Conservation (phyloP, 2,797 vertebrate genomes). For the Oreochromis grahami region DNA sequence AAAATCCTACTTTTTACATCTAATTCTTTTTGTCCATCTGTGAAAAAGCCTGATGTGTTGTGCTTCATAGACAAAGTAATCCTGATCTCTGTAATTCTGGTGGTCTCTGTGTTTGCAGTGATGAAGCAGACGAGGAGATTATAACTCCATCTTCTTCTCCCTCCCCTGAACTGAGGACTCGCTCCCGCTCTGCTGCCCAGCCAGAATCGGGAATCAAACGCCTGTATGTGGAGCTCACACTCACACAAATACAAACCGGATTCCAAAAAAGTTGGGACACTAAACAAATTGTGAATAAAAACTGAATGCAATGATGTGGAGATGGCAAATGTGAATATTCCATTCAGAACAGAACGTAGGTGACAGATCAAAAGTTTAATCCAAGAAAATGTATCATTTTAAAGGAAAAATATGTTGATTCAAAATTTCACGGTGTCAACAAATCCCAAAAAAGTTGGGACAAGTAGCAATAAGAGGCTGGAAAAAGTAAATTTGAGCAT, state of each 20-base stretch:
- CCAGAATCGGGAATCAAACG: conserved; percentile 96
- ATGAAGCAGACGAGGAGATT: conserved; percentile 87
- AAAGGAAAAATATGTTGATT: no score
- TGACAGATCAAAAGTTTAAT: no score
- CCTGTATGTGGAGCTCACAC: conserved; percentile 81
- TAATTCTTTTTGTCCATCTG: neutral
- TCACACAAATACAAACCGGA: neutral
- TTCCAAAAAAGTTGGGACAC: no score
- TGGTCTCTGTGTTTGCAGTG: conserved; percentile 66
- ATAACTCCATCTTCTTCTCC: conserved; percentile 74
- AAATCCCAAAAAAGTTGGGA: no score
- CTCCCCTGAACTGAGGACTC: conserved; percentile 69
- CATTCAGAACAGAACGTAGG: no score
- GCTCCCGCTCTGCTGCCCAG: conserved; percentile 77
- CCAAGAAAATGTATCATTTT: no score
- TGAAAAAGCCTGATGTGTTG: neutral
- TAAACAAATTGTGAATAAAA: no score
- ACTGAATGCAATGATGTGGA: no score
- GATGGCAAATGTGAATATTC: no score
- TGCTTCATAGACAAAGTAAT: neutral
- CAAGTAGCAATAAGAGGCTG: no score
- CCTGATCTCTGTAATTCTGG: neutral
- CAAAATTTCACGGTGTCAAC: no score
- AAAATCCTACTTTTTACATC: neutral
- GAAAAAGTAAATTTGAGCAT: no score